Evolutionary conservation across 2,888 invertebrate species (phyloP).

Genomic region (Ochropacha duplaris): DNA sequence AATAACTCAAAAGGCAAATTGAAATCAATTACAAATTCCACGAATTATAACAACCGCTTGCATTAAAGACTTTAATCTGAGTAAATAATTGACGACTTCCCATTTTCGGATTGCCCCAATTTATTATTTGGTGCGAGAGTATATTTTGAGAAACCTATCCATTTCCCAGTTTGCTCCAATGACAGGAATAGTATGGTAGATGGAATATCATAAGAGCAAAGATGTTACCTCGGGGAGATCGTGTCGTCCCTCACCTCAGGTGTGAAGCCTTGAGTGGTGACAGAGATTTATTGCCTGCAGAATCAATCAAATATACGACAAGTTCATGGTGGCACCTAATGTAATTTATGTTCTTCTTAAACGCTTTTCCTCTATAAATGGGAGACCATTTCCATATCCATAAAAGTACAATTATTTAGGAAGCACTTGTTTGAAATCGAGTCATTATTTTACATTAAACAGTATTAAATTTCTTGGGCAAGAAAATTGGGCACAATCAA

Average conservation of each 20-base stretch:
- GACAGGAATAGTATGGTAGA: conserved; percentile 10
- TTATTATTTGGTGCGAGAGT: conserved; percentile 2
- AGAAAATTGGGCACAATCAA: background rate
- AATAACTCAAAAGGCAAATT: background rate
- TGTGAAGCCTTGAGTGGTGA: conserved; percentile 3
- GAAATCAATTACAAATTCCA: background rate
- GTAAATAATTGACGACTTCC: background rate
- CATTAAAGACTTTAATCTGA: background rate
- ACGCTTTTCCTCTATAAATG: conserved; percentile 5
- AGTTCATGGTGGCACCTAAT: conserved; percentile 18
- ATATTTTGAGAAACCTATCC: conserved; percentile 3
- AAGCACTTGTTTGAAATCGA: background rate
- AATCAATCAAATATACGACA: conserved; percentile 31
- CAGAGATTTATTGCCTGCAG: conserved; percentile 26
- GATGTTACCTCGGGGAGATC: conserved; percentile 1
- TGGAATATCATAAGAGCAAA: conserved; percentile 14
- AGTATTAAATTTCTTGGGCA: background rate
- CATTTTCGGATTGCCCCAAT: background rate
- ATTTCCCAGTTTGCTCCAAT: conserved; percentile 1
- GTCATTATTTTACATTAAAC: background rate
- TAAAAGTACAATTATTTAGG: too few species aligned
- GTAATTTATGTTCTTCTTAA: conserved; percentile 13
- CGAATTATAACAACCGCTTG: background rate
- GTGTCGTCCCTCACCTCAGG: background rate
- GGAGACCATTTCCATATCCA: too few species aligned